Conservation (phyloP, 2,888 invertebrate species). For the Parnassius smintheus region DNA sequence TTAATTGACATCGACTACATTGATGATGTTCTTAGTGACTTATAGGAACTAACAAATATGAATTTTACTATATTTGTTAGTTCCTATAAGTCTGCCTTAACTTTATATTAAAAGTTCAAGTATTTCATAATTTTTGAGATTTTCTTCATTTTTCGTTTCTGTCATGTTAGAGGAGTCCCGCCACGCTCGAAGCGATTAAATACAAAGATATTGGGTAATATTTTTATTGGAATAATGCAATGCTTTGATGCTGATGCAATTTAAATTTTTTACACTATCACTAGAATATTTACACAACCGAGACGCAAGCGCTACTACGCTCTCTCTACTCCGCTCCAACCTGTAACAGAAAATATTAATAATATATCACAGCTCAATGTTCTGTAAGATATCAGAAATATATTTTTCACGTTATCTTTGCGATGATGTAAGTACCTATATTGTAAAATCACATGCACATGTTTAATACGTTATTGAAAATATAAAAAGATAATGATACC, state of each 20-base stretch:
- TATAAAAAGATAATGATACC: too few species aligned
- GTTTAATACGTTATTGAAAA: too few species aligned
- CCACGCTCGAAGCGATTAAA: slow-evolving; percentile 1
- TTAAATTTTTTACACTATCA: slow-evolving; percentile 63
- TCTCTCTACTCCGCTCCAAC: slow-evolving; percentile 49
- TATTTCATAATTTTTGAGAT: too few species aligned
- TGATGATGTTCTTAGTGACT: too few species aligned
- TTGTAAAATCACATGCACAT: too few species aligned
- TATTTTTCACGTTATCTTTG: slow-evolving; percentile 20
- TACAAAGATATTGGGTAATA: slow-evolving; percentile 32
- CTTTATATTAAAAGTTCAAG: too few species aligned
- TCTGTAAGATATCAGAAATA: slow-evolving; percentile 49
- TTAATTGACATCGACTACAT: too few species aligned
- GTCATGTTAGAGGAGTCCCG: not conserved
- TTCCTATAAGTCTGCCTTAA: too few species aligned
- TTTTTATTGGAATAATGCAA: slow-evolving; percentile 64
- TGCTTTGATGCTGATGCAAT: slow-evolving; percentile 50
- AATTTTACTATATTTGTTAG: too few species aligned
- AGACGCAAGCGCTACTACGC: slow-evolving; percentile 45
- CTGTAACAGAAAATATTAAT: slow-evolving; percentile 68
- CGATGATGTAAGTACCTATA: too few species aligned
- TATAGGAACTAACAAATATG: too few species aligned
- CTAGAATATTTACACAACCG: slow-evolving; percentile 66
- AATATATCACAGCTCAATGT: slow-evolving; percentile 62
- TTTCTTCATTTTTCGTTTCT: too few species aligned